A percentile compares a stretch with the other conserved stretches of the same genome.
Evolutionary conservation across 53 echinoderm and acorn worm genomes (phyloP).

Genomic region (Patiria pectinifera): DNA sequence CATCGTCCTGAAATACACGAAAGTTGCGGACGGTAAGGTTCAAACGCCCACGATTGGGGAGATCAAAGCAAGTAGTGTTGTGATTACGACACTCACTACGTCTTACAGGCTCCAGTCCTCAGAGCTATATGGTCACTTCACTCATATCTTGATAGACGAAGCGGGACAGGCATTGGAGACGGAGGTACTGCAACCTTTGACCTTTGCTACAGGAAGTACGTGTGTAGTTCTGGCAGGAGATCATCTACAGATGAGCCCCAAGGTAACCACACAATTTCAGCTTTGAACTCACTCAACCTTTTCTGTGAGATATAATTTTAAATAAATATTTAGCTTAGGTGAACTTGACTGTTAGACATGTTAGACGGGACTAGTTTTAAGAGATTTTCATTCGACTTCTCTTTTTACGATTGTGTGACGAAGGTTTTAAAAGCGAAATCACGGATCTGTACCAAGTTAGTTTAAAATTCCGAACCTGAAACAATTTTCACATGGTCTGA

Average conservation of each 20-base stretch:
- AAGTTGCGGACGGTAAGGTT: constrained; percentile 26
- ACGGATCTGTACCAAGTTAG: too few relatives aligned
- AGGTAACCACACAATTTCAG: constrained; percentile 53
- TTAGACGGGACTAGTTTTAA: too few relatives aligned
- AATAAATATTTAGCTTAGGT: too few relatives aligned
- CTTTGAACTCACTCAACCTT: too few relatives aligned
- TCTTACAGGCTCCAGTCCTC: constrained; percentile 50
- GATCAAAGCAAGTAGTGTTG: constrained; percentile 57
- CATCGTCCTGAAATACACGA: constrained; percentile 40
- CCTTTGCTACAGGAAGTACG: constrained; percentile 74
- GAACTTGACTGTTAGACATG: too few relatives aligned
- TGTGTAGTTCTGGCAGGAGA: constrained; percentile 90
- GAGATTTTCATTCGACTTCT: too few relatives aligned
- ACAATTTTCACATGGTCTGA: too few relatives aligned
- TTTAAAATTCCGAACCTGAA: neutral
- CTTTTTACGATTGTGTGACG: too few relatives aligned
- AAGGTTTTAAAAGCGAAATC: neutral
- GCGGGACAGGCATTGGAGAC: constrained; percentile 88
- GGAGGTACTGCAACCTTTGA: constrained; percentile 80
- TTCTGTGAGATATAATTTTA: too few relatives aligned
- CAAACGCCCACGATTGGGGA: constrained; percentile 42
- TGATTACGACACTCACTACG: constrained; percentile 78
- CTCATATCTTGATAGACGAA: constrained; percentile 92
- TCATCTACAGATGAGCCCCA: constrained; percentile 90
- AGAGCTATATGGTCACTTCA: constrained; percentile 51